These are phyloP conservation scores for Candoia aspera DNA, from an alignment of 2,113 vertebrate species.

Conservation along the genomic window DNA sequence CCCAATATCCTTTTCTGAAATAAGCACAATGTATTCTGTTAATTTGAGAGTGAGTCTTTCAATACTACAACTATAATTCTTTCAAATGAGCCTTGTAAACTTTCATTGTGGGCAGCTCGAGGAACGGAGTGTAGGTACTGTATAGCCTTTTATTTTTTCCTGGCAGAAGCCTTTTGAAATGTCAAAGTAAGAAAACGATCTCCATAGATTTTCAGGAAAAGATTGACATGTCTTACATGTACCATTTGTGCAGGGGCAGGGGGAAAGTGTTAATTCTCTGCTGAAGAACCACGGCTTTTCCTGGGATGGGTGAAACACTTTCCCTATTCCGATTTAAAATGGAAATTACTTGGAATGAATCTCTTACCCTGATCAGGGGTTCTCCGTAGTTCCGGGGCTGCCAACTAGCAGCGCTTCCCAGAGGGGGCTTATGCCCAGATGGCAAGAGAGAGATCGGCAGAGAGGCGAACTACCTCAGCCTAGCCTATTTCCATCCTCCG, in stretches of 20 bases:
- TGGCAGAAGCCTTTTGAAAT: neutral
- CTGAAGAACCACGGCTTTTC: neutral
- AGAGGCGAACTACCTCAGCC: neutral
- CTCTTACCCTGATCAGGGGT: conserved; percentile 57
- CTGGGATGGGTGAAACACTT: neutral
- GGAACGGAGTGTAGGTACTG: neutral
- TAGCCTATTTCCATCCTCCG: neutral
- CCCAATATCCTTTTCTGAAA: neutral
- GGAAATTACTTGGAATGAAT: conserved; percentile 6
- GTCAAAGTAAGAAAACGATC: neutral
- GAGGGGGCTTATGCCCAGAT: neutral
- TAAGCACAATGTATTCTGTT: neutral
- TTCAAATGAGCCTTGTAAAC: neutral
- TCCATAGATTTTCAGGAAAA: neutral
- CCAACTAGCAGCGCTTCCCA: conserved; percentile 15
- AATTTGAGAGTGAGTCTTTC: neutral
- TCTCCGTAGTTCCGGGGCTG: conserved; percentile 33
- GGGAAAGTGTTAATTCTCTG: neutral
- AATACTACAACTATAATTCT: neutral
- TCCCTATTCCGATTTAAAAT: neutral
- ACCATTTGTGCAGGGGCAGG: neutral
- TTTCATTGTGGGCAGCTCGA: neutral
- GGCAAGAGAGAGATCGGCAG: neutral
- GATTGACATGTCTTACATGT: neutral
- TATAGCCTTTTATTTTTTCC: neutral